These are phyloP conservation scores for Caenorhabditis sinica DNA, from an alignment of 2,888 invertebrate genomes.

Conservation along the genomic window DNA sequence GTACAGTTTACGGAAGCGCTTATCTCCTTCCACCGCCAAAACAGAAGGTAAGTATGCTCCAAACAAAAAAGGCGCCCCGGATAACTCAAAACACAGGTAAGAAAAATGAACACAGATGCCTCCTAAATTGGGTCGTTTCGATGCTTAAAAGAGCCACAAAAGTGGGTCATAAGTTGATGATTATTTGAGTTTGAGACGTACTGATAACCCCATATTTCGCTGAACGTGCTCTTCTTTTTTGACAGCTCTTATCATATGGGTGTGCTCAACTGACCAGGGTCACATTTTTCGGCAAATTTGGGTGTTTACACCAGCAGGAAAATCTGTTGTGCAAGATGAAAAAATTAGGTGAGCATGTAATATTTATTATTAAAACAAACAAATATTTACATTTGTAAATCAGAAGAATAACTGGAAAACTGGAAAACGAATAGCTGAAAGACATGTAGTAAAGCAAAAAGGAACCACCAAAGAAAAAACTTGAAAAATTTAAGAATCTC, in stretches of 20 bases:
- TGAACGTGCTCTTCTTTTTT: slow-evolving; percentile 26
- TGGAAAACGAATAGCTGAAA: slow-evolving; percentile 12
- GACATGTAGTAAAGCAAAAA: slow-evolving; percentile 22
- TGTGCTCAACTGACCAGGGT: slow-evolving; percentile 25
- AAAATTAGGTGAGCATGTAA: background rate
- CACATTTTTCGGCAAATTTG: slow-evolving; percentile 28
- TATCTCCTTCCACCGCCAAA: slow-evolving; percentile 21
- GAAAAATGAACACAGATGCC: slow-evolving; percentile 5
- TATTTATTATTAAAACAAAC: slow-evolving; percentile 41
- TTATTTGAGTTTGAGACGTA: slow-evolving; percentile 40
- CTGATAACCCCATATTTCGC: slow-evolving; percentile 43
- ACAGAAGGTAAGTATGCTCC: no score
- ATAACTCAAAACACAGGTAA: background rate
- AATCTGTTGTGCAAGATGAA: background rate
- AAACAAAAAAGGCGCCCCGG: no score
- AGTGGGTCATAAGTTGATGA: slow-evolving; percentile 22
- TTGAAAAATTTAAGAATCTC: slow-evolving; percentile 39
- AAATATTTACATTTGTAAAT: slow-evolving; percentile 22
- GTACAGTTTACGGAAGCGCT: slow-evolving; percentile 61
- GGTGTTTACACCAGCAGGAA: background rate
- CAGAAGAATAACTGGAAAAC: background rate
- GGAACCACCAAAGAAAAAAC: background rate
- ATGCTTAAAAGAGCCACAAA: slow-evolving; percentile 4
- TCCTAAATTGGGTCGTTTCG: background rate
- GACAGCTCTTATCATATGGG: slow-evolving; percentile 42